Evolutionary conservation across 2,888 invertebrate species (phyloP), one percentile per base, ranked within the genome.

Genomic region (Morpho deidamia): DNA sequence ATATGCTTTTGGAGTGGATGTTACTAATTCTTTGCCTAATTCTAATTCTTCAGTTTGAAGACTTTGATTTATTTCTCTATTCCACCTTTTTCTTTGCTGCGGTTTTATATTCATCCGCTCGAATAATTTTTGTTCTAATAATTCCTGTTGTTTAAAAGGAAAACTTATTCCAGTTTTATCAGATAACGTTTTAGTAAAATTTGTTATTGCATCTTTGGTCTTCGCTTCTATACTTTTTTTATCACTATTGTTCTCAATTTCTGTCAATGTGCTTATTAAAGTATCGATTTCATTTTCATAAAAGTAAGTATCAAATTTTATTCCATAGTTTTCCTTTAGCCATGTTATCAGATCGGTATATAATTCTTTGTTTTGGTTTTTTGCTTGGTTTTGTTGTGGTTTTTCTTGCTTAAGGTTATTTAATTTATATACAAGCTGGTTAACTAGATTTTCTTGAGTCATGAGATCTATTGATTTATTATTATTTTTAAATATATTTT

Each of bases 361-460:
- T n/a, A 42, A 11, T 35, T 37, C 32, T 34, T 39, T 38, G 10
- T 8, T 45, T n/a, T n/a, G n/a, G n/a, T n/a, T n/a, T n/a, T n/a
- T n/a, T n/a, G n/a, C n/a, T n/a, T n/a, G n/a, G n/a, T n/a, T n/a
- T 8, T 23, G n/a, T 8, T 12, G 46, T 14, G n/a, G 12, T 33
- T 12, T 49, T 42, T 11, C 39, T 40, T 12, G 9, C 49, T 49
- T 45, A 2, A 37, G 11, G 2, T 7, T 10, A 10, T 44, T 40
- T 12, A 56, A 10, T 11, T 51, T 51, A 11, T 39, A n/a, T 12
- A 53, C n/a, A 11, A 60, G 51, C 42, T 40, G 35, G 34, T 55
- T 46, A 7, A 60, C 51, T 38, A 55, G 51, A 49, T 58, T 58
- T 34, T 58, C 53, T 38, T 49, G 48, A 32, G 7, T 39, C 49